Base-by-base conservation (phyloP, 2,113 vertebrate species). In the Poecile atricapillus region DNA sequence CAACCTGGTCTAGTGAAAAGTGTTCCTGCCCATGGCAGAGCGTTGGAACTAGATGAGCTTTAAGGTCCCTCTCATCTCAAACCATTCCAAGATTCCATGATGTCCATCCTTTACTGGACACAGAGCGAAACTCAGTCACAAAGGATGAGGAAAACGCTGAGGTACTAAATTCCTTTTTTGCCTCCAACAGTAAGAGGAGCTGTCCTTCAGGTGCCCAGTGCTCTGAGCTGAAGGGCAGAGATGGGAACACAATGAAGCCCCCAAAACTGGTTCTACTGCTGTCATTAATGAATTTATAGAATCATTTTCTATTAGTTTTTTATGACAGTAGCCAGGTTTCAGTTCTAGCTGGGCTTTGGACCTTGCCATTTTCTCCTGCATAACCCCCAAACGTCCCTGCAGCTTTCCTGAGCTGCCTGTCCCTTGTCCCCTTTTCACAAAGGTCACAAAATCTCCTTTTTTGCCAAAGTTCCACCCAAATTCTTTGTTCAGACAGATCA, bases 41-140 rank as follows among this genome's bases (percentile, higher is more conserved):
- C 0, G 0, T 1, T 74, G 60, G 19, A 74, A 30, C 16, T 20
- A 28, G 11, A 21, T 10, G 15, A 58, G 39, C 20, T 60, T n/a
- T 17, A 46, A 74, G 19, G 37, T n/a, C 28, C 22, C 28, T n/a
- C 67, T 37, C 37, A 74, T 24, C 50, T 13, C 53, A 82, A 39
- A 52, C 28, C 52, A 46, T 59, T 39, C 37, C 52, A 30, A 22
- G 35, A 59, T 11, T 59, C 52, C 27, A 59, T 14, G 3, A 33
- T 33, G 37, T 44, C 44, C 68, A 44, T 44, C 60, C 44, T 44
- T 28, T 21, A 35, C 9, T 21, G 58, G n/a, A 35, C 5, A 6
- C 15, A 62, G 47, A n/a, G 11, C 0, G 0, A 58, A 78, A 41
- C 6, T 15, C 49, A 31, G 14, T 33, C 43, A 50, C 58, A 64